Base-by-base conservation (phyloP, 2,888 invertebrate genomes). In the Acanthoscelides obtectus region DNA sequence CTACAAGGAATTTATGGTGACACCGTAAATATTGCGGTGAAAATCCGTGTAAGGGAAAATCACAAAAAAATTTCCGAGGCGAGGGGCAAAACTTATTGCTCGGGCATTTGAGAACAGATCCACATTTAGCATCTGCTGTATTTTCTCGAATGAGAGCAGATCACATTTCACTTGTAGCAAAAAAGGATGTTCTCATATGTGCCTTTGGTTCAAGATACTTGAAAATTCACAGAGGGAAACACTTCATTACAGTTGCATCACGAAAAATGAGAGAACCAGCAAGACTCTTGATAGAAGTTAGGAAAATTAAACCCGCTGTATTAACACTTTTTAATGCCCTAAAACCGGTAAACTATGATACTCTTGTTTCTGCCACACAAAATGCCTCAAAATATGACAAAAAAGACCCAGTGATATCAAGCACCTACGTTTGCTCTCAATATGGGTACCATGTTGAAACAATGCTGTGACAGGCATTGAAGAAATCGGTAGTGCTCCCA, bases 381-480 rank as follows among this genome's bases (percentile, higher is more conserved):
- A 72, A 20, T 20, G 71, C 76, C 12, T 74, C 78, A 6, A 75
- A 73, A 68, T 78, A 79, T 72, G 71, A 79, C 21, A 70, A 75
- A 71, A 77, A 72, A 69, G 77, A 79, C 20, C 22, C 27, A 45
- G 79, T 74, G 67, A n/a, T n/a, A n/a, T n/a, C n/a, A n/a, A 64
- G 68, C 25, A 70, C 77, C 17, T 74, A 75, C 17, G 72, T 77
- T 70, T 68, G 25, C 25, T 5, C 25, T 25, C 3, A 25, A 25
- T 25, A 25, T 25, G 25, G 25, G 25, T 8, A 25, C 25, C 8
- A 25, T 8, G 3, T 25, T 25, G 25, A 25, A 25, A 8, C 25
- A 25, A 25, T 79, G 79, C 70, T 79, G 77, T 68, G 77, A 74
- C 77, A 45, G 79, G 77, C 74, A 66, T 72, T 71, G 64, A 20